A percentile compares a stretch with the other conserved stretches of the same genome.
These are phyloP conservation scores for Rutilus rutilus DNA, from an alignment of 2,113 vertebrate genomes.

Conservation along the genomic window DNA sequence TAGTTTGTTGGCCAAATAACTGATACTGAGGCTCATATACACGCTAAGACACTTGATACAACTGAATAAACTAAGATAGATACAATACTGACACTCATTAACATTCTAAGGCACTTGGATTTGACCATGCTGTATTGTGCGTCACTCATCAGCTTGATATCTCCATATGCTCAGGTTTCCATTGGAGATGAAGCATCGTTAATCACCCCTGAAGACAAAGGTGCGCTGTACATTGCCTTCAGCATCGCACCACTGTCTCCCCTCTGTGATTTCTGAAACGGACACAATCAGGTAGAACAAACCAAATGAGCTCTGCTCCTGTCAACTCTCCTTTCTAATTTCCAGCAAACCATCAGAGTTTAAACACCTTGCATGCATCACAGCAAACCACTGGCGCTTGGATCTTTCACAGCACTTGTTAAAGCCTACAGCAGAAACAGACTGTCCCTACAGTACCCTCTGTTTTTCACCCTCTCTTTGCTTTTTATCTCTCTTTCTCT, in stretches of 20 bases:
- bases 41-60: background rate
- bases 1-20: background rate
- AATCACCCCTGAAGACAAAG: slow-evolving; percentile 38
- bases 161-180: slow-evolving; percentile 47
- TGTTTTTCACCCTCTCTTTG: slow-evolving; percentile 23
- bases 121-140: slow-evolving; percentile 29
- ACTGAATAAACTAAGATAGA: background rate
- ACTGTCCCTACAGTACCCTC: slow-evolving; percentile 25
- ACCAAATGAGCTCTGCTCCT: slow-evolving; percentile 34
- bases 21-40: background rate
- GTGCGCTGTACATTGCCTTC: slow-evolving; percentile 5
- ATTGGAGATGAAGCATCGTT: slow-evolving; percentile 36
- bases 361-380: background rate
- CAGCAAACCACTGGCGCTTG: slow-evolving; percentile 2
- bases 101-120: slow-evolving; percentile 14
- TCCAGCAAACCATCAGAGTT: slow-evolving; percentile 7
- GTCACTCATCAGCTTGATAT: slow-evolving; percentile 40
- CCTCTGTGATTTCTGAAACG: slow-evolving; percentile 28
- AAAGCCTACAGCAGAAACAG: slow-evolving; percentile 26
- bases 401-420: slow-evolving; percentile 17
- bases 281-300: slow-evolving; percentile 52
- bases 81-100: background rate
- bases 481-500: slow-evolving; percentile 15
- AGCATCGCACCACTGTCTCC: background rate
- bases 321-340: slow-evolving; percentile 40